These are phyloP conservation scores for Apodemia duryi DNA, from an alignment of 2,888 invertebrate species.

Conservation along the genomic window DNA sequence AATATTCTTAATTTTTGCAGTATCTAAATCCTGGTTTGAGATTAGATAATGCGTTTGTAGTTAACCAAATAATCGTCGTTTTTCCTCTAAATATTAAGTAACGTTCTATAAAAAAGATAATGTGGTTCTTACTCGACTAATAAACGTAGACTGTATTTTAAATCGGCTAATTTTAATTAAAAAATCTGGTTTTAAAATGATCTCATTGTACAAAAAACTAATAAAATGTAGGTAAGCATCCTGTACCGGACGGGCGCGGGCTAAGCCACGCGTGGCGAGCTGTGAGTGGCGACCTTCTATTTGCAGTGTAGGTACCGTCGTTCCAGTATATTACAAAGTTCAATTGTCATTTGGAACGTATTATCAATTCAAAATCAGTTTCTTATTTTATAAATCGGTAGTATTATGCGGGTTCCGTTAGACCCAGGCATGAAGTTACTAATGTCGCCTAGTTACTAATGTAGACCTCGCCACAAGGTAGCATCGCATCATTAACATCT, in stretches of 20 bases:
- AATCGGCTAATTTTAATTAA: constrained; percentile 8
- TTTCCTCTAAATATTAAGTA: neutral
- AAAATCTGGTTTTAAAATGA: constrained; percentile 23
- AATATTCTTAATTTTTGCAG: neutral
- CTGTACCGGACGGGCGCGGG: constrained; percentile 41
- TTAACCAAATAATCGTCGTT: neutral
- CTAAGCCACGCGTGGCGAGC: constrained; percentile 41
- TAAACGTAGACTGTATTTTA: constrained; percentile 8
- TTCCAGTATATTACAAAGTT: neutral
- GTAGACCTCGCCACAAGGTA: no score
- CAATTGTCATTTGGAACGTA: neutral
- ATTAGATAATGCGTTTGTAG: neutral
- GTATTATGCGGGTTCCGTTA: no score
- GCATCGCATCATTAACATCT: no score
- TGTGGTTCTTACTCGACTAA: neutral
- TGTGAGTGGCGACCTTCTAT: constrained; percentile 6
- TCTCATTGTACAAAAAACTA: constrained; percentile 30
- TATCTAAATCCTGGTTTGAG: neutral
- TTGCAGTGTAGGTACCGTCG: constrained; percentile 4
- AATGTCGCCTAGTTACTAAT: no score
- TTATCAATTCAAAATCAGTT: neutral
- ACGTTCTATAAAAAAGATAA: neutral
- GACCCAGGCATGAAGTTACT: no score
- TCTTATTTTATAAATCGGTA: neutral
- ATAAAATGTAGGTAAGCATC: constrained; percentile 29